Evolutionary conservation across 2,888 invertebrate genomes (phyloP).

Genomic region (Zeuzera pyrina): DNA sequence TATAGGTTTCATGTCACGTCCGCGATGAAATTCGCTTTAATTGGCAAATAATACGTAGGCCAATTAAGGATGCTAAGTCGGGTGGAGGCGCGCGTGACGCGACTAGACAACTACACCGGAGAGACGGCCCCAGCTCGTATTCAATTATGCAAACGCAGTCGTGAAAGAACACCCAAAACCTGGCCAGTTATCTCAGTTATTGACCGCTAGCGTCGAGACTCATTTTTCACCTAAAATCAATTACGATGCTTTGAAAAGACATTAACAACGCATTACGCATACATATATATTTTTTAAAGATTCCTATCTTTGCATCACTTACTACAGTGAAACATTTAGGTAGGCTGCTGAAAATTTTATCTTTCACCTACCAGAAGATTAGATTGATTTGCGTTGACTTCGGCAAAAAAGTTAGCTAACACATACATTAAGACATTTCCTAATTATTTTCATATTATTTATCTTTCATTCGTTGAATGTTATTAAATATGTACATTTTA

Average conservation of each 20-base stretch:
- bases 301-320: no score
- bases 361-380: no score
- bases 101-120: slow-evolving; percentile 30
- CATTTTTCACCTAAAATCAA: no score
- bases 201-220: no score
- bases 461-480: no score
- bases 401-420: no score
- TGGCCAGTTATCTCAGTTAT: slow-evolving; percentile 26
- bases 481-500: no score
- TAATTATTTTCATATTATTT: no score
- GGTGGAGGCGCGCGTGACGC: slow-evolving; percentile 65
- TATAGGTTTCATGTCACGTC: slow-evolving; percentile 67
- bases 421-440: no score
- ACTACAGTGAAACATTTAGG: no score
- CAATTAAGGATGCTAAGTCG: slow-evolving; percentile 73
- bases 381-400: no score
- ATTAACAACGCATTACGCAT: neutral
- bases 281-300: neutral
- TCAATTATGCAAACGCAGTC: slow-evolving; percentile 69
- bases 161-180: slow-evolving; percentile 48
- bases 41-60: slow-evolving; percentile 74
- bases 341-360: no score
- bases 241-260: slow-evolving; percentile 1
- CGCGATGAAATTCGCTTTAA: slow-evolving; percentile 71
- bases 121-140: slow-evolving; percentile 35